Conservation (phyloP, 1,140 invertebrate species). For the Whitmania pigra region DNA sequence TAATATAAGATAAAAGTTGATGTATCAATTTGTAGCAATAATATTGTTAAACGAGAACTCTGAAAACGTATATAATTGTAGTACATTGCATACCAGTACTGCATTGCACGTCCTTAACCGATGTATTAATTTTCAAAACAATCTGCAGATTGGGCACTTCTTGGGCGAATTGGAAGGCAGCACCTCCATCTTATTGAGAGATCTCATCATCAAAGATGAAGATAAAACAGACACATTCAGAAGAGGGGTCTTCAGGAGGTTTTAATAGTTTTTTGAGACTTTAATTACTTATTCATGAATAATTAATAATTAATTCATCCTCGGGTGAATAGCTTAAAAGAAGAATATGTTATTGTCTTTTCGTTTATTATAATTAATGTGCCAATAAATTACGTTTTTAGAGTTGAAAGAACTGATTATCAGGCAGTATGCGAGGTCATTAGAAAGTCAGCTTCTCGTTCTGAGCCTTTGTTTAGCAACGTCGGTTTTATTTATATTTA, state of each 20-base stretch:
- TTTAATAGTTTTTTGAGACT: no score
- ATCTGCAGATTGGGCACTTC: slow-evolving; percentile 55
- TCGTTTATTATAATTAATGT: background rate
- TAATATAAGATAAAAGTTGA: no score
- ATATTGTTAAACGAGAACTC: no score
- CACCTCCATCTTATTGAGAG: slow-evolving; percentile 7
- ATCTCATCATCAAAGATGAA: slow-evolving; percentile 13
- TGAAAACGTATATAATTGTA: no score
- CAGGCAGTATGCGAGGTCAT: slow-evolving; percentile 15
- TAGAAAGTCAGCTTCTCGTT: background rate
- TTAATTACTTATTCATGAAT: no score
- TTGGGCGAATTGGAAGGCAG: slow-evolving; percentile 77
- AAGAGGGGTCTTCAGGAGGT: slow-evolving; percentile 13
- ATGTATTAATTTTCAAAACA: slow-evolving; percentile 48
- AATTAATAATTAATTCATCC: no score
- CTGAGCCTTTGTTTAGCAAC: background rate
- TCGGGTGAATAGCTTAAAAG: no score
- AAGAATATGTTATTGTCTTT: background rate
- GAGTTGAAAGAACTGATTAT: slow-evolving; percentile 8
- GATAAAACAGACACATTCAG: slow-evolving; percentile 3
- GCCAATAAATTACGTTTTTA: background rate
- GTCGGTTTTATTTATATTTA: background rate
- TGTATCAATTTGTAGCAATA: no score
- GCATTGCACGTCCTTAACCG: no score
- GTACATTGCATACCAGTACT: no score